Conservation (phyloP, 2,113 vertebrate genomes). For the Eupsittula cactorum region DNA sequence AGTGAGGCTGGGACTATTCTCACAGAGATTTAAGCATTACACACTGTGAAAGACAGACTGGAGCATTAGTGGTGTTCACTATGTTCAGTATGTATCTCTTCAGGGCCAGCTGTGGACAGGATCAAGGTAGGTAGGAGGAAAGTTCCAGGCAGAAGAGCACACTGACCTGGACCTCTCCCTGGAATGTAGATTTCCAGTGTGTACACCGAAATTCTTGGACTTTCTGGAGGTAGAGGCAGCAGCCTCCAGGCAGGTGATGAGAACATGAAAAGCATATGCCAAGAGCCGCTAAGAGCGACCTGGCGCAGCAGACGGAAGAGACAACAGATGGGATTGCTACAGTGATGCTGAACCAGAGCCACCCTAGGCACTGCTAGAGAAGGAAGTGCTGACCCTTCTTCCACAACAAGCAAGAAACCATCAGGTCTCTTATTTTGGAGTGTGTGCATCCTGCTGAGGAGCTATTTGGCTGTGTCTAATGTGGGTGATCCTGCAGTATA, state of each 20-base stretch:
- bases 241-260: background rate
- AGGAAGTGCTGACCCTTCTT: background rate
- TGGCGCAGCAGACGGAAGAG: background rate
- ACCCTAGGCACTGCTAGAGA: background rate
- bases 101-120: background rate
- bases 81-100: no score
- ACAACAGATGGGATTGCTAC: background rate
- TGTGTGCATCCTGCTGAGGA: background rate
- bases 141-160: background rate
- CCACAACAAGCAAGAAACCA: background rate
- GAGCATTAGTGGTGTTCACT: background rate
- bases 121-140: background rate
- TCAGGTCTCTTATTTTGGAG: slow-evolving; percentile 29
- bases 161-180: background rate
- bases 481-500: slow-evolving; percentile 21
- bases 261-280: background rate
- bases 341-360: background rate
- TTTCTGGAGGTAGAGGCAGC: background rate
- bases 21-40: background rate
- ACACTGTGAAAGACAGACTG: background rate
- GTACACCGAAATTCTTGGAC: background rate
- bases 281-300: background rate
- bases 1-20: background rate
- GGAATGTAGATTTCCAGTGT: background rate
- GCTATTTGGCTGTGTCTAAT: background rate